A percentile compares a stretch with the other conserved stretches of the same genome.
Evolutionary conservation across 2,888 invertebrate species (phyloP).

Genomic region (Urechis unicinctus): DNA sequence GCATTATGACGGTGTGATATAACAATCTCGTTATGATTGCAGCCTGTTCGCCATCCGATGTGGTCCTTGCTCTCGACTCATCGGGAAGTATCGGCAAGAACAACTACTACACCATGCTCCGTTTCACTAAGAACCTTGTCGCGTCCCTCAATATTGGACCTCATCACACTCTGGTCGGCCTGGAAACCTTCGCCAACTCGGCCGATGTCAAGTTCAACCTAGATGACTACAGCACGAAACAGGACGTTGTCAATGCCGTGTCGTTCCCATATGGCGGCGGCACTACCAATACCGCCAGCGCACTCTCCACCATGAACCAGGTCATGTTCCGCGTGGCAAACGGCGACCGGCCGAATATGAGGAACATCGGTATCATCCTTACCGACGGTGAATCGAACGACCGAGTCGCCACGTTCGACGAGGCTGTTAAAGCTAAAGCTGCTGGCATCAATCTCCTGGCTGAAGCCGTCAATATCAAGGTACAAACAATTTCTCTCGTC

Average conservation of each 20-base stretch:
- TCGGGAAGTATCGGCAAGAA: slow-evolving; percentile 15
- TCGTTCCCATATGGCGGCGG: slow-evolving; percentile 11
- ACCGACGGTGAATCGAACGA: slow-evolving; percentile 15
- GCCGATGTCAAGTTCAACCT: not conserved
- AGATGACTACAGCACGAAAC: not conserved
- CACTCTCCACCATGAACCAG: slow-evolving; percentile 8
- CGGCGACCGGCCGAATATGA: slow-evolving; percentile 3
- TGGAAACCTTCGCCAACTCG: slow-evolving; percentile 14
- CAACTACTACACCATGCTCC: slow-evolving; percentile 15
- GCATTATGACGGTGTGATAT: no score
- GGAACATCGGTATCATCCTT: slow-evolving; percentile 9
- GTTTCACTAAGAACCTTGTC: slow-evolving; percentile 14
- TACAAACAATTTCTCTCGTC: not conserved
- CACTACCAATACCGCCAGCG: no score
- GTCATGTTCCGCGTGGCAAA: slow-evolving; percentile 1
- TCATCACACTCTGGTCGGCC: slow-evolving; percentile 8
- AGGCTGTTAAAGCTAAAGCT: slow-evolving; percentile 6
- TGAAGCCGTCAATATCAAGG: slow-evolving; percentile 12
- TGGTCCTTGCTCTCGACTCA: slow-evolving; percentile 19
- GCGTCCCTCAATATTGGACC: slow-evolving; percentile 8
- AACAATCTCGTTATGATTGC: no score
- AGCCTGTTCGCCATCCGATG: slow-evolving; percentile 14
- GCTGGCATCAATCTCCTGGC: slow-evolving; percentile 9
- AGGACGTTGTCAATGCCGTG: slow-evolving; percentile 11
- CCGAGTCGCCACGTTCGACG: slow-evolving; percentile 5